Base-by-base conservation (phyloP, 2,113 vertebrate species). In the Ia io region DNA sequence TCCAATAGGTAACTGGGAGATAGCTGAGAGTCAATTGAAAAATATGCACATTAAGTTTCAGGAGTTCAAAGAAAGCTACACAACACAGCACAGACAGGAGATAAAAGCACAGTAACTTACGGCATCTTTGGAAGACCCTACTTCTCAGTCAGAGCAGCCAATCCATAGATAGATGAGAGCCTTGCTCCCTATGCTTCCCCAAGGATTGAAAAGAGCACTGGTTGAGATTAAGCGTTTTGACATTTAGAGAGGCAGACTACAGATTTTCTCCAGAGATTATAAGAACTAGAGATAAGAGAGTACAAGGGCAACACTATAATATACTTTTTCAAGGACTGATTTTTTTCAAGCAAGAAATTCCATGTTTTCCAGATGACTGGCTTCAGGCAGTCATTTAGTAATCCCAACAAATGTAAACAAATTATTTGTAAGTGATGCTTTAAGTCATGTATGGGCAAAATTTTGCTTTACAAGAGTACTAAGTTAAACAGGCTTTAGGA, bases 181-280 rank as follows among this genome's bases (percentile, higher is more conserved):
- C 18, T 78, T 49, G 18, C 20, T 35, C 77, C 56, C 56, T 63
- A 5, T 2, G 23, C n/a, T 51, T 40, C 65, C 49, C 25, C n/a
- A 40, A 80, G 51, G 30, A 93, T 56, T 5, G 47, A 90, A 96
- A 76, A 89, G 49, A 84, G 37, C 74, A 77, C 32, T 63, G 13
- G 25, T 69, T 42, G 92, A 90, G 82, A 96, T 79, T 22, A 84
- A 97, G 42, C 13, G 47, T 79, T 96, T 79, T 94, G 93, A 90
- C 84, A 91, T 96, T 95, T 65, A 77, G 9, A 88, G 84, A 94
- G 51, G n/a, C n/a, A 84, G 5, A 84, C 59, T 94, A 80, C 79
- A 82, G 84, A 37, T 70, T 93, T 93, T 80, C 63, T 89, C 91
- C 63, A 80, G 47, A 47, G 40, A 84, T 3, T 53, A 13, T 40